These are phyloP conservation scores for Micropoecilia bifurca DNA, from an alignment of 2,797 vertebrate species.

Conservation along the genomic window DNA sequence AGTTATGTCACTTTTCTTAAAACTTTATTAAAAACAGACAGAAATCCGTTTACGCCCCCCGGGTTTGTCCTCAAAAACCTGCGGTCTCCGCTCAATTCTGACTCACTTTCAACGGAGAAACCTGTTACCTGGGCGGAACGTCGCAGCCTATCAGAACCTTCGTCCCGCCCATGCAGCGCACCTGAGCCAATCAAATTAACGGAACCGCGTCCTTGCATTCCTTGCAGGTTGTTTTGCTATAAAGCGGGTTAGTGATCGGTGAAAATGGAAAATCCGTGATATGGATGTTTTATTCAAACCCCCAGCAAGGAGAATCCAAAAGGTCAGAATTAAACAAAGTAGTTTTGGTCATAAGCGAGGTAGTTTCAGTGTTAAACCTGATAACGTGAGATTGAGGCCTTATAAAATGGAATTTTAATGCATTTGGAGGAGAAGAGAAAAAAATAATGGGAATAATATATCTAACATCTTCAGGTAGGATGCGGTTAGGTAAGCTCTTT, in stretches of 20 bases:
- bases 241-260: background rate
- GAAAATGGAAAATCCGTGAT: background rate
- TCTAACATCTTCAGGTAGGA: no score
- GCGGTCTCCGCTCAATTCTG: background rate
- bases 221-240: background rate
- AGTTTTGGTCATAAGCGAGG: background rate
- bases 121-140: slow-evolving; percentile 8
- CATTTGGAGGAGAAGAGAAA: no score
- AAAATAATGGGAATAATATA: no score
- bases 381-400: background rate
- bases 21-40: background rate
- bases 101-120: background rate
- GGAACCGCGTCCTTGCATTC: background rate
- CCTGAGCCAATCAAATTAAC: slow-evolving; percentile 43
- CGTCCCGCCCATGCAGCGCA: slow-evolving; percentile 14
- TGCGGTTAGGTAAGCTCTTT: no score
- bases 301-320: background rate
- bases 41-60: accelerated
- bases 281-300: background rate
- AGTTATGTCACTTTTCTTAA: background rate
- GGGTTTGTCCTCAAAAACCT: accelerated
- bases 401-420: background rate
- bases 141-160: slow-evolving; percentile 21
- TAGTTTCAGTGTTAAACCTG: background rate
- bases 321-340: background rate